Conservation (phyloP, 2,113 vertebrate genomes). For the Ibidorhyncha struthersii region DNA sequence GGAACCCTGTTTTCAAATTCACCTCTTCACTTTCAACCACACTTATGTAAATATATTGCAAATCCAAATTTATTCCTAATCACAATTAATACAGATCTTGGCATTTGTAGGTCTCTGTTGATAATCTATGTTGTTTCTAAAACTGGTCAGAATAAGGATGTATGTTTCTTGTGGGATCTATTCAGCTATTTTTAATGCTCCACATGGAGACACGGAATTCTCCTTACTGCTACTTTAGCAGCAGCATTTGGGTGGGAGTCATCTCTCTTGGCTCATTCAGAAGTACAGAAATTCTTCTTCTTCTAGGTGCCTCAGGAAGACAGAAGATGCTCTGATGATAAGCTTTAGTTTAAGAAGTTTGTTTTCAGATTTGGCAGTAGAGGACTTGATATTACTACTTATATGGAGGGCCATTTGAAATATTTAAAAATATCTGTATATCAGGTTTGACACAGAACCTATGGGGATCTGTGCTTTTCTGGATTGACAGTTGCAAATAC, state of each 20-base stretch:
- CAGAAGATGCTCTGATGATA: neutral
- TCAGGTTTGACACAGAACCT: neutral
- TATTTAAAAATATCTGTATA: neutral
- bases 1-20: neutral
- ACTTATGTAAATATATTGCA: neutral
- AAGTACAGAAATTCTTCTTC: neutral
- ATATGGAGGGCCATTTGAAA: neutral
- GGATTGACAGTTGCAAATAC: neutral
- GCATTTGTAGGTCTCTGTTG: neutral
- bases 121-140: neutral
- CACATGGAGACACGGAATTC: neutral
- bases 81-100: neutral
- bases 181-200: neutral
- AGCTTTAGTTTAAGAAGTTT: neutral
- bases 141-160: neutral
- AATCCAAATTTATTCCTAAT: neutral
- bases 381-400: neutral
- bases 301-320: neutral
- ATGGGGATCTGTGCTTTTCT: neutral
- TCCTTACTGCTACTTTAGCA: accelerated
- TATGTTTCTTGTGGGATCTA: neutral
- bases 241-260: neutral
- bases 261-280: neutral
- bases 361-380: neutral
- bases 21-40: neutral